phyloP scores from a whole-genome alignment of 2,888 invertebrate genomes.

The Aphidoletes aphidimyza region DNA sequence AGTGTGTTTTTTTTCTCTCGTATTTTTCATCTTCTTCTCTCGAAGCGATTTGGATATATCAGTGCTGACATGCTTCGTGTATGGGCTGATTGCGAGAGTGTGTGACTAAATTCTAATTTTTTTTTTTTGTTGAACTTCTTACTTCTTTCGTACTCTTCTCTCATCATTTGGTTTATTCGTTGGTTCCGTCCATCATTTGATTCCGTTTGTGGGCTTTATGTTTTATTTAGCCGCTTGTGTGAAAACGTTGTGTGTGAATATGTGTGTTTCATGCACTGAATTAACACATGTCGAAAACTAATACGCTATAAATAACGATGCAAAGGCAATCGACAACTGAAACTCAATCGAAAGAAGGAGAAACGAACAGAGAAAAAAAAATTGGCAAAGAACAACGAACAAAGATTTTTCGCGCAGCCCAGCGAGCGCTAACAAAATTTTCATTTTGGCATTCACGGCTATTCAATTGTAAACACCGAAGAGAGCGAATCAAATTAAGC shows the following conservation, averaged over 20 bases:
- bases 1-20: neutral
- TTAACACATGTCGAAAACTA: constrained; percentile 49
- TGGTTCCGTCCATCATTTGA: constrained; percentile 8
- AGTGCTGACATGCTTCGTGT: neutral
- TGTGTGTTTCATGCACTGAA: constrained; percentile 37
- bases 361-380: neutral
- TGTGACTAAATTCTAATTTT: constrained; percentile 21
- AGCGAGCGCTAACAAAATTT: neutral
- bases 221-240: constrained; percentile 25
- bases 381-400: neutral
- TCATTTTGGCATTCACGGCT: neutral
- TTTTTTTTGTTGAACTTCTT: neutral
- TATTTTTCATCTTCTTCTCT: neutral
- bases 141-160: neutral
- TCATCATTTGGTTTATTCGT: neutral
- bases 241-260: neutral
- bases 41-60: neutral
- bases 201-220: constrained; percentile 24
- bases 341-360: neutral
- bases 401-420: neutral
- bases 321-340: constrained; percentile 27
- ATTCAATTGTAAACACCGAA: constrained; percentile 1
- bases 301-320: constrained; percentile 31
- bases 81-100: neutral
- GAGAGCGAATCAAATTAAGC: neutral